These are phyloP conservation scores for Pituophis catenifer DNA, from an alignment of 2,113 vertebrate genomes.

Conservation along the genomic window DNA sequence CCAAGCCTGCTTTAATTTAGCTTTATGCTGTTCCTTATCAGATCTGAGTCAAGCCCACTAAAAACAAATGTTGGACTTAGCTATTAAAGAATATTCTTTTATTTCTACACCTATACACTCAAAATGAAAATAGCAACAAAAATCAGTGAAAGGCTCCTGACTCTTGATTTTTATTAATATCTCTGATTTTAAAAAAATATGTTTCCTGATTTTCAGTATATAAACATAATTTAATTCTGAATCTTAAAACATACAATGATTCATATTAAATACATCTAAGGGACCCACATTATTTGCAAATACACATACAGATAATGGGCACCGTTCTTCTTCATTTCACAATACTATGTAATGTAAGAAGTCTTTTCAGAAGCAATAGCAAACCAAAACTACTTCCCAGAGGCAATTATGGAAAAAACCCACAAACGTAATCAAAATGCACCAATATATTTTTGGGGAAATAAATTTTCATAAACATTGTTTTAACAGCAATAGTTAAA, in stretches of 20 bases:
- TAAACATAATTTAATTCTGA: background rate
- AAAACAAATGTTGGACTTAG: background rate
- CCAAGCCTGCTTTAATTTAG: background rate
- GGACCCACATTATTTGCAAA: background rate
- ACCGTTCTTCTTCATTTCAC: background rate
- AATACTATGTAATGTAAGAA: background rate
- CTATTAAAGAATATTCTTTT: background rate
- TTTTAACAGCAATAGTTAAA: background rate
- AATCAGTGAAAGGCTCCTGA: background rate
- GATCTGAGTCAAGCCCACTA: background rate
- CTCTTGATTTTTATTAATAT: background rate
- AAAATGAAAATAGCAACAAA: background rate
- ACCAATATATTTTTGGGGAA: background rate
- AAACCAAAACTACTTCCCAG: background rate
- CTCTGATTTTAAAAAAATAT: background rate
- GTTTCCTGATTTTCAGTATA: background rate
- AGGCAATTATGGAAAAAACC: background rate
- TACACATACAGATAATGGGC: background rate
- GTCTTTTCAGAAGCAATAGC: background rate
- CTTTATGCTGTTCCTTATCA: background rate
- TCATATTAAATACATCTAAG: background rate
- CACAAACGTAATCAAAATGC: conserved; percentile 2
- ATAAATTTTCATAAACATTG: background rate
- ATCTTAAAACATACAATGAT: background rate
- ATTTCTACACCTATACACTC: background rate